Percentiles rank a stretch among this genome's conserved stretches.
Conservation (phyloP, 2,888 invertebrate genomes). For the Carpatolechia fugitivella region DNA sequence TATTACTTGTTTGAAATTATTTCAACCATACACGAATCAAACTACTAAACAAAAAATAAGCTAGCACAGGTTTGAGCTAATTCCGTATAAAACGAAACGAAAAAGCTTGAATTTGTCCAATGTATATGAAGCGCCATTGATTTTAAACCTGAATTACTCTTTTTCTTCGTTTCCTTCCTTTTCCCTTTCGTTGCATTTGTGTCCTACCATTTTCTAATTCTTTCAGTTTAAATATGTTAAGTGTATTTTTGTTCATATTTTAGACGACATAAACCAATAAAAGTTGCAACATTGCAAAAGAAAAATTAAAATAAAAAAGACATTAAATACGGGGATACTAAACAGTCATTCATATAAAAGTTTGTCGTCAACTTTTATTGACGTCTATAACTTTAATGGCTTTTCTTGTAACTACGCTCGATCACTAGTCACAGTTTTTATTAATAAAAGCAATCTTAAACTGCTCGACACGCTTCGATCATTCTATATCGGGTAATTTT, state of each 20-base stretch:
- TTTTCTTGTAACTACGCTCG: not conserved
- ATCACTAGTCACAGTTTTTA: not conserved
- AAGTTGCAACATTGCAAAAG: not conserved
- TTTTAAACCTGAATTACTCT: constrained; percentile 6
- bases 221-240: not conserved
- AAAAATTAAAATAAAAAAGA: not conserved
- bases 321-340: constrained; percentile 3
- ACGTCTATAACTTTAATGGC: constrained; percentile 9
- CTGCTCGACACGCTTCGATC: no score
- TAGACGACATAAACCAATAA: no score
- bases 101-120: constrained; percentile 1
- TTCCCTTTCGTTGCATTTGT: not conserved
- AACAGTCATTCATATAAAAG: not conserved
- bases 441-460: not conserved
- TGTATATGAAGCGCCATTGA: not conserved
- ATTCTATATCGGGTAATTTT: not conserved
- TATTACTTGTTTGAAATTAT: no score
- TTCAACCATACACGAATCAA: no score
- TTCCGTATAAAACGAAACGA: not conserved
- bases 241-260: not conserved
- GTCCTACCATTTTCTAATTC: constrained; percentile 14
- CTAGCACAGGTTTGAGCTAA: no score
- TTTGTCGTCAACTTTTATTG: constrained; percentile 6
- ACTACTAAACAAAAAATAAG: no score
- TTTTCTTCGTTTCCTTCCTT: not conserved